These are phyloP conservation scores for Psilanteris sp. DNA, from an alignment of 1,140 invertebrate genomes.

Conservation along the genomic window DNA sequence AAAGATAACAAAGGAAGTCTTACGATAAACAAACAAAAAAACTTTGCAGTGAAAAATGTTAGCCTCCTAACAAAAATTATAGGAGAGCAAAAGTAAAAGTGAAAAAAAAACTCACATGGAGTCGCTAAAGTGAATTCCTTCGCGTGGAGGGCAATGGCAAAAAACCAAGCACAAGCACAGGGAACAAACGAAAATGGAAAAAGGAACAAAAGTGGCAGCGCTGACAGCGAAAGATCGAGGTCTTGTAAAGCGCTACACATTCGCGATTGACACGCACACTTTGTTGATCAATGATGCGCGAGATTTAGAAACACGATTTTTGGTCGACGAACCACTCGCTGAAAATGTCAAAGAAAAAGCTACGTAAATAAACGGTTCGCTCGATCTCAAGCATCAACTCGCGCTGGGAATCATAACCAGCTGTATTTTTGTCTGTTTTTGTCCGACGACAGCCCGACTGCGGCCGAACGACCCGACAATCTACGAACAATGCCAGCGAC, in stretches of 20 bases:
- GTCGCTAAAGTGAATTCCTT: constrained; percentile 23
- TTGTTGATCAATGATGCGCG: constrained; percentile 37
- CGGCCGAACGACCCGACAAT: constrained; percentile 39
- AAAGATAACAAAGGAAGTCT: too few relatives aligned
- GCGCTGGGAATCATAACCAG: constrained; percentile 49
- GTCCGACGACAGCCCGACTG: constrained; percentile 47
- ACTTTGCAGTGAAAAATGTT: too few relatives aligned
- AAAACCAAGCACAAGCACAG: constrained; percentile 1
- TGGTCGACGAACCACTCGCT: not conserved
- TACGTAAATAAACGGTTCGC: constrained; percentile 25
- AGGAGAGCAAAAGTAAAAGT: constrained; percentile 1
- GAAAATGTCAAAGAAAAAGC: constrained; percentile 38
- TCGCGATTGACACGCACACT: constrained; percentile 48
- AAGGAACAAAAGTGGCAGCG: constrained; percentile 34
- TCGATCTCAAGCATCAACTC: constrained; percentile 36
- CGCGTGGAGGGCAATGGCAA: constrained; percentile 1
- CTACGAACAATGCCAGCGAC: constrained; percentile 50
- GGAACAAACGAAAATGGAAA: constrained; percentile 16
- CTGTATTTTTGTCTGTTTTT: constrained; percentile 59
- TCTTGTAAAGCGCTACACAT: constrained; percentile 29
- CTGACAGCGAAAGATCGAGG: constrained; percentile 47
- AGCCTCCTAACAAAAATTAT: too few relatives aligned
- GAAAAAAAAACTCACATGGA: too few relatives aligned
- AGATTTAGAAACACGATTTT: not conserved
- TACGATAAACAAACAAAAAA: too few relatives aligned